Evolutionary conservation across 2,797 vertebrate genomes (phyloP).

Genomic region (Ptychadena robeensis): DNA sequence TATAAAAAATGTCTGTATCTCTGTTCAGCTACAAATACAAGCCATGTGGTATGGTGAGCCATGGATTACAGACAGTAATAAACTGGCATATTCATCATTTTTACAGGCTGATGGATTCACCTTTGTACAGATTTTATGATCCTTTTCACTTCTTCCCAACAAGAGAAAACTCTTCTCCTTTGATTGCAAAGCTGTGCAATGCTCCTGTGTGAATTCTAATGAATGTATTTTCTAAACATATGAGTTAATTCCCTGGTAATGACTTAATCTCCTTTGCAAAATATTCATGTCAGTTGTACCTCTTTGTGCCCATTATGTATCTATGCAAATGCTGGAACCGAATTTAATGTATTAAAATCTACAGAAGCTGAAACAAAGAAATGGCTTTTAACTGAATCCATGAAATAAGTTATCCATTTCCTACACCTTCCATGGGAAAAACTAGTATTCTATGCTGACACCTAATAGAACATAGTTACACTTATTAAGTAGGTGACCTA

Average conservation of each 20-base stretch:
- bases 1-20: neutral
- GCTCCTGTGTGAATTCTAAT: conserved; percentile 36
- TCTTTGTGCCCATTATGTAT: conserved; percentile 7
- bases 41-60: neutral
- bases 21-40: neutral
- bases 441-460: no score
- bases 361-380: neutral
- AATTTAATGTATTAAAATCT: neutral
- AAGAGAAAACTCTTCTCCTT: conserved; percentile 26
- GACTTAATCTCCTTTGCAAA: conserved; percentile 15
- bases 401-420: neutral
- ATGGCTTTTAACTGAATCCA: neutral
- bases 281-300: conserved; percentile 13
- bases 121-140: conserved; percentile 45
- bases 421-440: no score
- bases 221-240: conserved; percentile 45
- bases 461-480: neutral
- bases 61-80: conserved; percentile 38
- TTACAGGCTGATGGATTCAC: conserved; percentile 34
- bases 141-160: conserved; percentile 36
- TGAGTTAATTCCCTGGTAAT: conserved; percentile 32
- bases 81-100: conserved; percentile 34
- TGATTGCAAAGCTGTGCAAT: conserved; percentile 31
- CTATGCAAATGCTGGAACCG: neutral
- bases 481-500: neutral